Conservation (phyloP, 1,140 invertebrate species). For the Eriocheir sinensis region DNA sequence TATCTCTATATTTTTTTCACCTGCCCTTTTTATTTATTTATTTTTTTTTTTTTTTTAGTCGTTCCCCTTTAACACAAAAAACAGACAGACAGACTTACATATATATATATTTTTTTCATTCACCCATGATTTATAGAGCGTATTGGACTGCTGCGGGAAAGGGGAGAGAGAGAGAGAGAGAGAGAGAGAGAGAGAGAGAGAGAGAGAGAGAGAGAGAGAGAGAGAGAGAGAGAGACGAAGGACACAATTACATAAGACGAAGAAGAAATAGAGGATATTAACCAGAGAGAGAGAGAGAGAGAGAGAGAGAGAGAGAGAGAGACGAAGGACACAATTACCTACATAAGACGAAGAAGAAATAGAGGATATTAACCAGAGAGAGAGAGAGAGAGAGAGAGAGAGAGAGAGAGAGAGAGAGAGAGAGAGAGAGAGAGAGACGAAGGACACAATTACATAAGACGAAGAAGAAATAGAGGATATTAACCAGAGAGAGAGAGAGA, state of each 20-base stretch:
- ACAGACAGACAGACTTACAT: too few species aligned
- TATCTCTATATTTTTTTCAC: too few species aligned
- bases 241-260: not conserved
- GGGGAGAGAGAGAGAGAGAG: too few species aligned
- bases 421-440: too few species aligned
- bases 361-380: not conserved
- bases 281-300: not conserved
- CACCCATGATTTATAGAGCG: too few species aligned
- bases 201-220: conserved; percentile 29
- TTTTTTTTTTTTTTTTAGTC: too few species aligned
- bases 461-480: not conserved
- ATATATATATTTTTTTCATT: too few species aligned
- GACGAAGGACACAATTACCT: too few species aligned
- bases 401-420: conserved; percentile 23
- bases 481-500: not conserved
- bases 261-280: not conserved
- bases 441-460: not conserved
- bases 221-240: too few species aligned
- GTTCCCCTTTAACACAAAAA: too few species aligned
- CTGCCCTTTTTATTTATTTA: too few species aligned
- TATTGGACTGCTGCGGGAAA: too few species aligned
- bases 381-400: not conserved
- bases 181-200: not conserved
- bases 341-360: not conserved
- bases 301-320: not conserved